Percentiles rank a stretch among this genome's conserved stretches.
phyloP scores from a whole-genome alignment of 2,888 invertebrate genomes.

The Atrina japonica region DNA sequence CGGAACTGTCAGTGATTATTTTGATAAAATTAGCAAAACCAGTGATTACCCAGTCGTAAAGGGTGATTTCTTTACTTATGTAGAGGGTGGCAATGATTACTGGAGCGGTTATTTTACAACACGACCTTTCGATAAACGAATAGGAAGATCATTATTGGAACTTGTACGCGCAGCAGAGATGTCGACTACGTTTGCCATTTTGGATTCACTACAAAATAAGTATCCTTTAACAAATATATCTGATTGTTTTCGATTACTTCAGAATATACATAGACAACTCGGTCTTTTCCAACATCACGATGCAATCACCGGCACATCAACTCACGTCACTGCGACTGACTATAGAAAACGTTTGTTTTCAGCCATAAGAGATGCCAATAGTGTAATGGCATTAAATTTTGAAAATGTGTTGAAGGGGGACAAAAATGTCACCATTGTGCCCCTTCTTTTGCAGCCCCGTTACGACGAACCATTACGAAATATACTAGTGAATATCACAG shows the following conservation, averaged over 20 bases:
- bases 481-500: neutral
- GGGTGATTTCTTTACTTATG: constrained; percentile 76
- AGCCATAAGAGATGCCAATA: neutral
- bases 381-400: neutral
- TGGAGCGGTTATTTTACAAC: constrained; percentile 78
- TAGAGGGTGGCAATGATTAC: constrained; percentile 70
- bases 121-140: constrained; percentile 71
- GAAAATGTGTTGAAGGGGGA: neutral
- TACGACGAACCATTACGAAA: neutral
- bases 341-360: constrained; percentile 82
- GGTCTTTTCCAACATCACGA: constrained; percentile 98
- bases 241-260: constrained; percentile 58
- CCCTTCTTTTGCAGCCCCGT: neutral
- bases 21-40: constrained; percentile 44
- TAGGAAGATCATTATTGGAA: constrained; percentile 62
- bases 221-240: constrained; percentile 74
- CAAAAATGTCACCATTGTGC: neutral
- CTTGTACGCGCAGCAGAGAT: constrained; percentile 43
- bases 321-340: constrained; percentile 92
- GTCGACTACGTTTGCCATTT: constrained; percentile 13
- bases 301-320: constrained; percentile 95
- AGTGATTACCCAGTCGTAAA: constrained; percentile 51
- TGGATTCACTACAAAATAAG: constrained; percentile 75
- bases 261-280: constrained; percentile 87
- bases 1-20: constrained; percentile 74